Percentiles rank a stretch among this genome's conserved stretches.
phyloP scores from a whole-genome alignment of 1,140 invertebrate species.

The Bombus consobrinus region DNA sequence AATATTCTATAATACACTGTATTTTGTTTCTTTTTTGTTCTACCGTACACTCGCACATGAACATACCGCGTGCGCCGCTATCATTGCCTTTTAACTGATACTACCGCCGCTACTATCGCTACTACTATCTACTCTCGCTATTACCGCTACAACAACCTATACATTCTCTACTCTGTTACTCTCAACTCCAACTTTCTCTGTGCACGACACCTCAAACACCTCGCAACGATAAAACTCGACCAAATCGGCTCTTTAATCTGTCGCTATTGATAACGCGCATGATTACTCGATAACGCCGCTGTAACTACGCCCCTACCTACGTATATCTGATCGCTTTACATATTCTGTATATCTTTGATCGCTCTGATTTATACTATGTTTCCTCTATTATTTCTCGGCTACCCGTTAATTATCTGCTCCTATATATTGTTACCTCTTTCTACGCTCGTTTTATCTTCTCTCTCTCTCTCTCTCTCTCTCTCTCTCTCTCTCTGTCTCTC shows the following conservation, averaged over 20 bases:
- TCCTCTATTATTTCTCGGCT: conserved; percentile 6
- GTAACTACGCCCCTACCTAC: background rate
- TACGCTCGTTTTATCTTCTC: conserved; percentile 60
- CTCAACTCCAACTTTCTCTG: background rate
- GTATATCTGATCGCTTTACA: conserved; percentile 18
- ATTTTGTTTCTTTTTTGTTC: conserved; percentile 53
- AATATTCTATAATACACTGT: conserved; percentile 43
- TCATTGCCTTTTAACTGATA: conserved; percentile 21
- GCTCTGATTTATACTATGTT: conserved; percentile 29
- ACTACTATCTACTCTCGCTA: conserved; percentile 30
- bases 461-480: conserved; percentile 69
- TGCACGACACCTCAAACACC: background rate
- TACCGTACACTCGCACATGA: conserved; percentile 41
- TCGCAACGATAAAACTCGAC: background rate
- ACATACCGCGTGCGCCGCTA: conserved; percentile 49
- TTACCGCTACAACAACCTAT: background rate
- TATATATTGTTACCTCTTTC: background rate
- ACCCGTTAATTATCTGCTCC: conserved; percentile 59
- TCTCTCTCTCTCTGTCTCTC: conserved; percentile 61
- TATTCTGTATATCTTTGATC: conserved; percentile 17
- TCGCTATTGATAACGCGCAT: conserved; percentile 37
- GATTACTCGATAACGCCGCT: conserved; percentile 28
- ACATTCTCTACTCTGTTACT: conserved; percentile 38
- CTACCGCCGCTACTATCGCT: background rate
- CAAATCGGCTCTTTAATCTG: background rate